These are phyloP conservation scores for Noctilio leporinus DNA, from an alignment of 2,113 vertebrate genomes.

Conservation along the genomic window DNA sequence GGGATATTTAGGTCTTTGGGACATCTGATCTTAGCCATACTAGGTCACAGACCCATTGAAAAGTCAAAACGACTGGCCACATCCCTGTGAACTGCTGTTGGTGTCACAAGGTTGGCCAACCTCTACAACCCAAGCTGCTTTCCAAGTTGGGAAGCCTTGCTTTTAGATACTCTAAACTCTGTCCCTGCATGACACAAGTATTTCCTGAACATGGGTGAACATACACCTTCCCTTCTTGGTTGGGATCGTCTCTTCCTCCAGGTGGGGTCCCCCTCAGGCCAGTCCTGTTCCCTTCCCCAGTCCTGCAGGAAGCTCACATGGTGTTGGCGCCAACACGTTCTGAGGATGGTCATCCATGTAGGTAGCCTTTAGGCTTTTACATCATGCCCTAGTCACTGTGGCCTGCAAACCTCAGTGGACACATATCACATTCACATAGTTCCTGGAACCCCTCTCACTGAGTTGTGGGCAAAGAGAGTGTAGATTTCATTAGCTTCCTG, in stretches of 20 bases:
- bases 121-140: not conserved
- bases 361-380: not conserved
- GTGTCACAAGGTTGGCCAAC: not conserved
- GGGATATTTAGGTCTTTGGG: not conserved
- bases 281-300: not conserved
- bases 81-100: not conserved
- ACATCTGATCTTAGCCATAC: not conserved
- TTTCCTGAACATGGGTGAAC: too few relatives aligned
- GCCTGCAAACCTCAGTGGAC: not conserved
- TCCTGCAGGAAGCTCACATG: not conserved
- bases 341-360: not conserved
- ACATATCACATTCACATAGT: not conserved
- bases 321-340: not conserved
- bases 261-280: not conserved
- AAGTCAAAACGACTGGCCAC: not conserved
- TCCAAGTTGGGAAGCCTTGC: not conserved
- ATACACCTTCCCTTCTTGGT: not conserved
- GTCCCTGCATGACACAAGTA: rapidly evolving
- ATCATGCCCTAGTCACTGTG: rapidly evolving
- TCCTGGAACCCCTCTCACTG: not conserved
- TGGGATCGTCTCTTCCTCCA: not conserved
- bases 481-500: not conserved
- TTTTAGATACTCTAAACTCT: not conserved
- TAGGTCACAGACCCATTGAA: not conserved
- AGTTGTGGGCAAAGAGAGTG: not conserved